Evolutionary conservation across 1,140 invertebrate genomes (phyloP), one percentile per base, ranked within the genome.

Genomic region (Drosophila parabipectinata): DNA sequence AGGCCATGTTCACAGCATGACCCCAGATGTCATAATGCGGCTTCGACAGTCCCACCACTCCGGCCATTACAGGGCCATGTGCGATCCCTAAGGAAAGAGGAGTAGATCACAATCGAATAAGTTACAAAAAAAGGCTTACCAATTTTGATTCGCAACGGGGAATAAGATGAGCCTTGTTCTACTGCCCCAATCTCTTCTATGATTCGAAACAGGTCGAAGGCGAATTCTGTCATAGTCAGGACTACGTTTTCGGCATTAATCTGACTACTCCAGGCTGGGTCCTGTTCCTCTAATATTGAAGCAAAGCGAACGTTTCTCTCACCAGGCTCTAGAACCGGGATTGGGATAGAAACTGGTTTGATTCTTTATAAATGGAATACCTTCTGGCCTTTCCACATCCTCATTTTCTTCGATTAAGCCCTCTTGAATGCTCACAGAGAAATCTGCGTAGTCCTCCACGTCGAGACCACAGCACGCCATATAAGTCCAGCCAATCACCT

Each of bases 381-480:
- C 26, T 28, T 28, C 26, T 28, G 26, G 26, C 26, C 26, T 28
- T 5, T 28, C 26, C 26, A 7, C 26, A 28, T 28, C 26, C 26
- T 6, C 26, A 7, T 28, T 7, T 28, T 28, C 26, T 4, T 1
- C 26, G 26, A 6, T 28, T 7, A 28, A 6, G 5, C 26, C 15
- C 18, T 3, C 10, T 2, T 58, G 58, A 10, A 54, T 45, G n/a
- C 52, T 21, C 8, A 68, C 39, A 0, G 67, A 50, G 10, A 37
- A 67, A 21, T 72, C 69, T 0, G 73, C 41, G 9, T 48, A 41
- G 10, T 68, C 48, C 0, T 78, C 66, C 28, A 10, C 37, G 2
- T 96, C 94, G 6, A 98, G 92, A 2, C 97, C 97, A 91, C 97
- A 97, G 0, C 97, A 97, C n/a, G 96, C 97, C 97, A 98, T 98